Conservation (phyloP, 2,113 vertebrate species). For the Siniperca knerii region DNA sequence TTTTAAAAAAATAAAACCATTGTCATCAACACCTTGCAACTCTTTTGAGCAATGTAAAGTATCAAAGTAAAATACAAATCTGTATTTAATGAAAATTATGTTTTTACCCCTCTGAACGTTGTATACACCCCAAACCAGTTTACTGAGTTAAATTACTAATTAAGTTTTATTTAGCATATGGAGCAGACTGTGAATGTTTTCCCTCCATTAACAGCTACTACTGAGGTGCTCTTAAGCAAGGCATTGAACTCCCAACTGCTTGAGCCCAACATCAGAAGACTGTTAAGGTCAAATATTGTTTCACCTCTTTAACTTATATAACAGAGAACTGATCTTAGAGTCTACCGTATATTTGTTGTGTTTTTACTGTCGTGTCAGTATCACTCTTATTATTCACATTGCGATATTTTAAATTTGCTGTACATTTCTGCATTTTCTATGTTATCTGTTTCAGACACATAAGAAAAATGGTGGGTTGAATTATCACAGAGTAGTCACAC, state of each 20-base stretch:
- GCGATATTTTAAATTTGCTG: no score
- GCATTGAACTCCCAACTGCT: neutral
- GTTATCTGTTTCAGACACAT: neutral
- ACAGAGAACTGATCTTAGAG: no score
- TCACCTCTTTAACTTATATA: neutral
- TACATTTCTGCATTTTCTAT: neutral
- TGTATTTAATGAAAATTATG: neutral
- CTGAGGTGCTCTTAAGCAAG: neutral
- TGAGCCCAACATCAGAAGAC: neutral
- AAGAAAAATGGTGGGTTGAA: neutral
- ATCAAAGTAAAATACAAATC: conserved; percentile 1
- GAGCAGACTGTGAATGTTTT: neutral
- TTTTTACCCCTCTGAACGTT: neutral
- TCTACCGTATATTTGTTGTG: no score
- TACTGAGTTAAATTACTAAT: no score
- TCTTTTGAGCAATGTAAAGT: neutral
- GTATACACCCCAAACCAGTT: no score
- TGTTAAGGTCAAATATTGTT: neutral
- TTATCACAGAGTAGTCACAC: neutral
- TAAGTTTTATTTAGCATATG: neutral
- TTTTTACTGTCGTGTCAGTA: no score
- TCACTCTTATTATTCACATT: neutral
- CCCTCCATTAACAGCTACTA: neutral
- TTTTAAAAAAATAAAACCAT: conserved; percentile 43
- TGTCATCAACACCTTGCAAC: neutral